Base-by-base conservation (phyloP, 2,888 invertebrate genomes). In the Clitarchus hookeri region DNA sequence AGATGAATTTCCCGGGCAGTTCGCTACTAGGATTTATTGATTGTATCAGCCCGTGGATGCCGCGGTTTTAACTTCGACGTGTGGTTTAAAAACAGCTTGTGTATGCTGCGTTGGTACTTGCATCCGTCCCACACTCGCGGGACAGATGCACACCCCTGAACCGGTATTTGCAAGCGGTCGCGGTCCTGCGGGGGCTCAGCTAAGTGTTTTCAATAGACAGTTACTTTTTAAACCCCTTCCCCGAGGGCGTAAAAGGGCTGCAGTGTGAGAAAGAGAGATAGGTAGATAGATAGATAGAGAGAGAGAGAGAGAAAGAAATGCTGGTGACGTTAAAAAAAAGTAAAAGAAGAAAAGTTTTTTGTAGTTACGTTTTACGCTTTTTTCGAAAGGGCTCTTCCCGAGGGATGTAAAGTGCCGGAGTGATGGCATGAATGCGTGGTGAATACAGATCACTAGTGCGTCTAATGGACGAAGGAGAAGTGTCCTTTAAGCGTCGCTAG, bases 181-280 rank as follows among this genome's bases (percentile, higher is more conserved):
- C 8, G 16, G 48, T 11, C 48, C 0, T 16, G 48, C 48, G 48
- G 16, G 36, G 65, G n/a, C 65, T 65, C 65, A 23, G 65, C 65
- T 65, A 65, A 65, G 65, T 65, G 65, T 65, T 65, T 65, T 65
- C 65, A 65, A 65, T 65, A 65, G 65, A 65, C 65, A 65, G 65
- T 65, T 65, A 65, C 65, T 65, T 65, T 65, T 65, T 65, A 65
- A 65, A 19, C n/a, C n/a, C 65, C 53, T 53, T 65, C 65, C 65
- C 65, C 65, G 65, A 19, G 65, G 65, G 65, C 16, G 65, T 65
- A 65, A 65, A 65, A 65, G 65, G n/a, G 65, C 65, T 65, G 65
- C 19, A 65, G 65, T 23, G 19, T 16, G 65, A 65, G 65, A 36
- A 4, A 36, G 4, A 12, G 65, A 65, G 16, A 65, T 0, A 23